Percentiles rank a stretch among this genome's conserved stretches.
phyloP scores from a whole-genome alignment of 2,797 vertebrate species.

The Siniperca obscura region DNA sequence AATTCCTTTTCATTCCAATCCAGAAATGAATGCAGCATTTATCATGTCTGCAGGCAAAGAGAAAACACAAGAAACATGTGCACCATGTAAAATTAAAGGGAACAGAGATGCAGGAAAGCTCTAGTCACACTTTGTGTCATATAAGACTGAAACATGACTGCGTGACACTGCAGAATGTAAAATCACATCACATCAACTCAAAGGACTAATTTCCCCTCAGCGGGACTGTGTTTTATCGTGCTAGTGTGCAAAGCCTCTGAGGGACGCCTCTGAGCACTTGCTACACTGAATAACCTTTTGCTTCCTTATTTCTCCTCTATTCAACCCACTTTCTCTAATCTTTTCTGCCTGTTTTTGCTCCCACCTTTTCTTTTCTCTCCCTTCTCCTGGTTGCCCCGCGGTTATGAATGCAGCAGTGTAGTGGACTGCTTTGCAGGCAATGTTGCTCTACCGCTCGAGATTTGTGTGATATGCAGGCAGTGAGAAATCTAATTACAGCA shows the following conservation, averaged over 20 bases:
- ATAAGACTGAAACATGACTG: conserved; percentile 20
- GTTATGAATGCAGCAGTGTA: not conserved
- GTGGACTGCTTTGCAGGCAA: conserved; percentile 38
- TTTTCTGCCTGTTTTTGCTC: conserved; percentile 32
- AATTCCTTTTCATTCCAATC: conserved; percentile 36
- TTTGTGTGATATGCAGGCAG: conserved; percentile 36
- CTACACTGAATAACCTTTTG: conserved; percentile 50
- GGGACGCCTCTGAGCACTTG: conserved; percentile 27
- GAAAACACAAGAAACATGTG: conserved; percentile 36
- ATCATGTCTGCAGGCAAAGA: conserved; percentile 39
- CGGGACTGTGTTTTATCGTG: conserved; percentile 19
- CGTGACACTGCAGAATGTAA: conserved; percentile 36
- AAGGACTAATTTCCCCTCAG: conserved; percentile 35
- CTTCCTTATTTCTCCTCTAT: conserved; percentile 36
- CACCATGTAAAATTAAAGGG: conserved; percentile 23
- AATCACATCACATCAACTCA: conserved; percentile 45
- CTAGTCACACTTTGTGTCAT: not conserved
- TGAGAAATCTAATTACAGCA: conserved; percentile 46
- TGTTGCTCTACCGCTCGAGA: conserved; percentile 18
- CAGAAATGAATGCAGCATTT: conserved; percentile 39
- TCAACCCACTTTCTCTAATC: conserved; percentile 44
- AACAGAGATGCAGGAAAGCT: conserved; percentile 14
- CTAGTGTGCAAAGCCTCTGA: not conserved
- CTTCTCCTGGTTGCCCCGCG: not conserved
- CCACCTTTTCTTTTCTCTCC: not conserved